phyloP scores from a whole-genome alignment of 2,113 vertebrate species.

The Gopherus flavomarginatus region DNA sequence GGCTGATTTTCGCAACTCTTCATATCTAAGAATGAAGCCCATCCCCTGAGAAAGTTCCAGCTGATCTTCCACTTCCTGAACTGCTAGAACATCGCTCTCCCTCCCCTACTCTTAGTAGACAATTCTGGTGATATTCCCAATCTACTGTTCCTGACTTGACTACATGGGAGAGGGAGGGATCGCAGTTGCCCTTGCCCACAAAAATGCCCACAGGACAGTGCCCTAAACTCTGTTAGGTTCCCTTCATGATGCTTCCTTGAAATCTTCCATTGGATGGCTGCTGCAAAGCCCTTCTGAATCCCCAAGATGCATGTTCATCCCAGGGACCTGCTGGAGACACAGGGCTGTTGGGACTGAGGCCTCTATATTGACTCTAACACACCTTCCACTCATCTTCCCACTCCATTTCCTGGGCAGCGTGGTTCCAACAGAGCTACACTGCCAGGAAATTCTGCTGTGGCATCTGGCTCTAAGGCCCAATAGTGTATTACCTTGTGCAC shows the following conservation, averaged over 20 bases:
- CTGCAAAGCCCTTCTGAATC: background rate
- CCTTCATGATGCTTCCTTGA: background rate
- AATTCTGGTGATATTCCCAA: background rate
- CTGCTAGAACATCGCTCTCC: background rate
- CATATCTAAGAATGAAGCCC: background rate
- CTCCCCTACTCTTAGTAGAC: background rate
- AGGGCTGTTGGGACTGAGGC: background rate
- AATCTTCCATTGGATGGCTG: background rate
- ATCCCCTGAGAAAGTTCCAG: background rate
- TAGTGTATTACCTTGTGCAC: background rate
- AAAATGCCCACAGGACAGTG: background rate
- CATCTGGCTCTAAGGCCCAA: background rate
- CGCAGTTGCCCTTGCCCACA: background rate
- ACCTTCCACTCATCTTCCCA: background rate
- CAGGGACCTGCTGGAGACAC: background rate
- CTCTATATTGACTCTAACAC: background rate
- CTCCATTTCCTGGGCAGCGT: background rate
- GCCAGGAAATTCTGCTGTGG: background rate
- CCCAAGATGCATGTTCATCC: background rate
- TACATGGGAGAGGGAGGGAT: background rate
- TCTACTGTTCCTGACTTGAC: background rate
- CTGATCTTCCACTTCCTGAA: background rate
- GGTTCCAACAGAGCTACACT: background rate
- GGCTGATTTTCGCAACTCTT: background rate
- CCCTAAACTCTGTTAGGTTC: background rate